Evolutionary conservation across 2,113 vertebrate species (phyloP).

Genomic region (Hoplias malabaricus): DNA sequence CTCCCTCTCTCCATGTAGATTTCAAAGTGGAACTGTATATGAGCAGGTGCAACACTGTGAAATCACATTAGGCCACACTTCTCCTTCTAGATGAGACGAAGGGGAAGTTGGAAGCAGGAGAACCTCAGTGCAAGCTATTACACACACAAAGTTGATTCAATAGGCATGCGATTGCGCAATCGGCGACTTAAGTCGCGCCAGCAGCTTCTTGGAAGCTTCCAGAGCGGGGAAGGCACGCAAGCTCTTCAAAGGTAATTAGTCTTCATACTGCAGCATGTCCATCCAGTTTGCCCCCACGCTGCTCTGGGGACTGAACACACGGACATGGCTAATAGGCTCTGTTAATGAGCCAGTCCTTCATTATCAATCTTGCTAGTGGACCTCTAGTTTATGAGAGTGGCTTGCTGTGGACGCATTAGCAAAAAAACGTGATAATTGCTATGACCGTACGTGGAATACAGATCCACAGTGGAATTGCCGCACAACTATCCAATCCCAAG

Average conservation of each 20-base stretch:
- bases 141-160: conserved; percentile 54
- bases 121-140: conserved; percentile 4
- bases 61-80: conserved; percentile 3
- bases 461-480: conserved; percentile 57
- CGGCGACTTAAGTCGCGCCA: conserved; percentile 58
- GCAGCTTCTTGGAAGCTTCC: conserved; percentile 62
- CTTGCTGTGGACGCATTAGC: conserved; percentile 71
- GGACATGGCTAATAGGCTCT: conserved; percentile 80
- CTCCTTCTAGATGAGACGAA: background rate
- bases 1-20: background rate
- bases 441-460: conserved; percentile 32
- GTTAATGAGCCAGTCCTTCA: conserved; percentile 82
- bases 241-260: conserved; percentile 78
- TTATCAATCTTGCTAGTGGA: conserved; percentile 77
- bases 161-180: conserved; percentile 62
- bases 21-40: conserved; percentile 2
- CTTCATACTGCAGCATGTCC: conserved; percentile 78
- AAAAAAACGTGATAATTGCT: conserved; percentile 57
- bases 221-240: conserved; percentile 64
- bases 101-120: background rate
- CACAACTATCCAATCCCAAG: conserved; percentile 57
- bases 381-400: conserved; percentile 61
- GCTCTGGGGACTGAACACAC: conserved; percentile 73
- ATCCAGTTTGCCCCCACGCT: conserved; percentile 70
- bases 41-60: background rate